Evolutionary conservation across 2,888 invertebrate species (phyloP).

Genomic region (Alloscopus bannaensis): DNA sequence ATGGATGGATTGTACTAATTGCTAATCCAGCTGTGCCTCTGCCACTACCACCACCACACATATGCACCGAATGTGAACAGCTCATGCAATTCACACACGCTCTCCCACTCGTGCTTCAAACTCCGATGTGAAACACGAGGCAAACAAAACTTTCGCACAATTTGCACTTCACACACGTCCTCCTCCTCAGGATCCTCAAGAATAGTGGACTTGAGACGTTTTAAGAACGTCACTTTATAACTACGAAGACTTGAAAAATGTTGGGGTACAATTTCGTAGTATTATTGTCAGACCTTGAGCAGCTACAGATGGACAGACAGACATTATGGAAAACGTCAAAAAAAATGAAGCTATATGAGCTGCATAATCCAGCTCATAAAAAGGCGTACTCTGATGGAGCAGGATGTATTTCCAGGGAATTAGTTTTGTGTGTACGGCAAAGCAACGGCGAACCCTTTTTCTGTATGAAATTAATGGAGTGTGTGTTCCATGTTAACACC

Average conservation of each 20-base stretch:
- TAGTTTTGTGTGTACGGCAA: no score
- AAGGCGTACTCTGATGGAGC: background rate
- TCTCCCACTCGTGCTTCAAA: background rate
- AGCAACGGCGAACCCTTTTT: no score
- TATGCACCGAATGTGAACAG: no score
- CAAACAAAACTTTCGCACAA: constrained; percentile 2
- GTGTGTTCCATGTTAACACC: no score
- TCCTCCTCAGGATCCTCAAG: background rate
- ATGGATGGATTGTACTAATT: constrained; percentile 62
- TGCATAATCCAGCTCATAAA: background rate
- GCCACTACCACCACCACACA: no score
- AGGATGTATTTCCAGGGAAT: background rate
- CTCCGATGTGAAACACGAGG: no score
- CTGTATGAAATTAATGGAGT: no score
- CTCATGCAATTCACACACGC: background rate
- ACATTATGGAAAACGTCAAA: no score
- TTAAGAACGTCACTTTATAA: background rate
- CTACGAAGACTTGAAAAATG: background rate
- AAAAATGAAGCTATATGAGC: background rate
- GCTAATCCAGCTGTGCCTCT: constrained; percentile 60
- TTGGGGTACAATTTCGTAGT: no score
- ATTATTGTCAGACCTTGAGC: no score
- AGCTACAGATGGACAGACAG: no score
- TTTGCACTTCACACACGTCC: background rate
- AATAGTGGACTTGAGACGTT: background rate